These are phyloP conservation scores for Clupea harengus DNA, from an alignment of 2,113 vertebrate genomes.

Conservation along the genomic window DNA sequence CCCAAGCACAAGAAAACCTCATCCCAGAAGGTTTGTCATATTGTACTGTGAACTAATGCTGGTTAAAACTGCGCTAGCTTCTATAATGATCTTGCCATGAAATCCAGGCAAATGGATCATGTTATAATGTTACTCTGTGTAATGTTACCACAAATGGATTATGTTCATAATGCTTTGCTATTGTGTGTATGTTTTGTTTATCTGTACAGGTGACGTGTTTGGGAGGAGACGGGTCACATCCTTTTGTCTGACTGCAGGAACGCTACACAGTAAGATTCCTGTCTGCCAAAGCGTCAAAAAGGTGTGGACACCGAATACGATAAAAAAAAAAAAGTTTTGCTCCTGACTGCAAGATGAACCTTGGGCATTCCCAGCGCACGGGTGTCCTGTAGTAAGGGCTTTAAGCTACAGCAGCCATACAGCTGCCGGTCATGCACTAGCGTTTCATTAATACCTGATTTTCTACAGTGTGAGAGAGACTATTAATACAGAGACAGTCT, in stretches of 20 bases:
- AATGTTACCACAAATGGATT: no score
- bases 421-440: background rate
- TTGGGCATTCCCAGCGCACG: background rate
- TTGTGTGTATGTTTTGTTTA: background rate
- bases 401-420: background rate
- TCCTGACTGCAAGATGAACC: background rate
- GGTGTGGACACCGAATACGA: background rate
- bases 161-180: no score
- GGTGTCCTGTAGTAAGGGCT: background rate
- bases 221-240: background rate
- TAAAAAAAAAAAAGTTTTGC: background rate
- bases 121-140: no score
- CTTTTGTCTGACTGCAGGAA: background rate
- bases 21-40: background rate
- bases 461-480: background rate
- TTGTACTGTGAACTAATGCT: background rate
- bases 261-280: background rate
- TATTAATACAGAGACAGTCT: constrained; percentile 35
- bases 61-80: no score
- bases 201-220: background rate
- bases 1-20: background rate
- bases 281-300: background rate
- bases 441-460: background rate
- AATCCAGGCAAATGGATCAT: background rate
- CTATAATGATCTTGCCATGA: background rate